A percentile compares a stretch with the other conserved stretches of the same genome.
phyloP scores from a whole-genome alignment of 92 coral and sea anemone genomes.

The Porites evermanni region DNA sequence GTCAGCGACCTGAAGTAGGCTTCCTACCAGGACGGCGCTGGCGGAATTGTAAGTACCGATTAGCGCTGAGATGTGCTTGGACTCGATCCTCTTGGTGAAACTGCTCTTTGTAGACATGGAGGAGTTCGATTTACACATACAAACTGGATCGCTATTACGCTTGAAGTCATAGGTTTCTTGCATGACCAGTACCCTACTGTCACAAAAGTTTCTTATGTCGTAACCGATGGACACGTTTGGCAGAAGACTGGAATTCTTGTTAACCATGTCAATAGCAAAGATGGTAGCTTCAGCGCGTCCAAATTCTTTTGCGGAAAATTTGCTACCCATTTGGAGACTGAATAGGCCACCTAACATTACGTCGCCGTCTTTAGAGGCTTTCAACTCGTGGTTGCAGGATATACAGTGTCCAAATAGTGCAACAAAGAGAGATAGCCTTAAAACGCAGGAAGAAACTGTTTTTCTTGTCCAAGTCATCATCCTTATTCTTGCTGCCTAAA shows the following conservation, averaged over 20 bases:
- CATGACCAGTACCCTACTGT: neutral
- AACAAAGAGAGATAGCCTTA: no score
- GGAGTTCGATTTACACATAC: no score
- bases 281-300: slow-evolving; percentile 84
- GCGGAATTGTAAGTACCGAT: slow-evolving; percentile 2
- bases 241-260: slow-evolving; percentile 63
- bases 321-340: slow-evolving; percentile 59
- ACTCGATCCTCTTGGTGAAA: neutral
- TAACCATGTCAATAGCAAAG: slow-evolving; percentile 75
- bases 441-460: no score
- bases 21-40: neutral
- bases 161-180: neutral
- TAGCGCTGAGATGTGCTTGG: neutral
- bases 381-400: no score
- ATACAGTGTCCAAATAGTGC: no score
- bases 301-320: slow-evolving; percentile 62
- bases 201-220: slow-evolving; percentile 7
- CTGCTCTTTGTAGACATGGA: no score
- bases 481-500: no score
- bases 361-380: slow-evolving; percentile 38
- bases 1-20: neutral
- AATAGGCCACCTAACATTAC: slow-evolving; percentile 84
- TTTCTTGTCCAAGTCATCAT: no score
- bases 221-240: slow-evolving; percentile 80
- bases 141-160: neutral